A percentile compares a stretch with the other conserved stretches of the same genome.
These are phyloP conservation scores for Centropyge bicolor DNA, from an alignment of 2,797 vertebrate genomes.

Conservation along the genomic window DNA sequence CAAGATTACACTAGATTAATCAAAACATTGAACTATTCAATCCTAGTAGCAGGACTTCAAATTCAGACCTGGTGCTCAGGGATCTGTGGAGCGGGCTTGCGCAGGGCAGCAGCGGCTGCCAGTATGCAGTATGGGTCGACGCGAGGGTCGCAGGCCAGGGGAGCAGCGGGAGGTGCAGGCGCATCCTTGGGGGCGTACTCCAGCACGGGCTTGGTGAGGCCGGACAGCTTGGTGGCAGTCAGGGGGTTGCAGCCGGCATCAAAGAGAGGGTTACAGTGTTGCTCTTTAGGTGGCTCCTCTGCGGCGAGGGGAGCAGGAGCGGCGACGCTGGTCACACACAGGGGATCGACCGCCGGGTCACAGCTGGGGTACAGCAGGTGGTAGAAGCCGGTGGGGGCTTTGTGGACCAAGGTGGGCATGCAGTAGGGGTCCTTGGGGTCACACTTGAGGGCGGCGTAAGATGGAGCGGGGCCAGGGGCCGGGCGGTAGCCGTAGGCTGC, in stretches of 20 bases:
- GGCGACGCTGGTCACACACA: slow-evolving; percentile 69
- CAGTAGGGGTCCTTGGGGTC: slow-evolving; percentile 86
- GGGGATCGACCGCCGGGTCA: slow-evolving; percentile 83
- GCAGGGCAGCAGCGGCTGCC: slow-evolving; percentile 75
- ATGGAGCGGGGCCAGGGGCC: slow-evolving; percentile 71
- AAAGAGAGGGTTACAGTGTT: slow-evolving; percentile 86
- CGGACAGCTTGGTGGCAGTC: slow-evolving; percentile 79
- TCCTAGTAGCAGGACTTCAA: slow-evolving; percentile 64
- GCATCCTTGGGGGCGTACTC: slow-evolving; percentile 70
- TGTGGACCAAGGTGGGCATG: slow-evolving; percentile 75
- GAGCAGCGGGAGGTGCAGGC: slow-evolving; percentile 62
- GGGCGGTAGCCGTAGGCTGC: slow-evolving; percentile 85
- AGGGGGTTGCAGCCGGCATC: slow-evolving; percentile 85
- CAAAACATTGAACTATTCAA: slow-evolving; percentile 53
- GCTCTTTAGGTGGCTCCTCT: slow-evolving; percentile 70
- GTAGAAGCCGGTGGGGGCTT: slow-evolving; percentile 79
- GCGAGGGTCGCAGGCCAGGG: slow-evolving; percentile 82
- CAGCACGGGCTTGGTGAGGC: slow-evolving; percentile 81
- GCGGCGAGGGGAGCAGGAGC: slow-evolving; percentile 69
- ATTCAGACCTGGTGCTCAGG: slow-evolving; percentile 85
- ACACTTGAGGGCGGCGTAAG: slow-evolving; percentile 82
- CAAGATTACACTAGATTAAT: slow-evolving; percentile 54
- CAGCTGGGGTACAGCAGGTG: slow-evolving; percentile 81
- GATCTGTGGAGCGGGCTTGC: slow-evolving; percentile 68
- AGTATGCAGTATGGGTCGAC: slow-evolving; percentile 83